Base-by-base conservation (phyloP, 2,888 invertebrate genomes). In the Ochropacha duplaris region DNA sequence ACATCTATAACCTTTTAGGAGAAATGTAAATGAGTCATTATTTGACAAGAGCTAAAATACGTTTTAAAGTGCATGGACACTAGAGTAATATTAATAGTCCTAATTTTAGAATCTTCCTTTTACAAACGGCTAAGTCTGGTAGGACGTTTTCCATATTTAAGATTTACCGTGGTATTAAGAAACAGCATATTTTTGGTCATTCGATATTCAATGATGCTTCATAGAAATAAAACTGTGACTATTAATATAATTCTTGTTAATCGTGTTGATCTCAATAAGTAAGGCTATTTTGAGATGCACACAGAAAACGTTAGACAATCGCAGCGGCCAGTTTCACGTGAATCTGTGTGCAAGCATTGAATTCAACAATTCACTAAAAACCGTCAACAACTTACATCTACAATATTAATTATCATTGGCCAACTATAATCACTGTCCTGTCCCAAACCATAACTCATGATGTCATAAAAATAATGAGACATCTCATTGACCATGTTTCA, bases 331-430 rank as follows among this genome's bases (percentile, higher is more conserved):
- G 44, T 31, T 31, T 31, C 31, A 31, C 31, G 16, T n/a, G 51
- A 31, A 19, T 31, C 65, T 69, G 72, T 74, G 73, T 74, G 77
- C 71, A 62, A 60, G 56, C 57, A 62, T 66, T 67, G 56, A 64
- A 55, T 66, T 69, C 62, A 83, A 82, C 79, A 80, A 76, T 69
- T 71, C 67, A 69, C 71, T 76, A 75, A 69, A 74, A 76, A 72
- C 66, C 62, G 62, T 76, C 71, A 84, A 86, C 83, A 82, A 76
- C 73, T 79, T 80, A 80, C 55, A 55, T 65, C 69, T 79, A 44
- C 36, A 78, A 12, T 8, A 9, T 28, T 2, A 28, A 26, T 9
- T 51, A 51, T 16, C 16, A 52, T 52, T 52, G 31, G 52, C 52
- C 52, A 26, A 50, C 16, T 6, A 4, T 31, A 4, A 14, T 19